Evolutionary conservation across 2,113 vertebrate genomes (phyloP).

Genomic region (Toxotes jaculatrix): DNA sequence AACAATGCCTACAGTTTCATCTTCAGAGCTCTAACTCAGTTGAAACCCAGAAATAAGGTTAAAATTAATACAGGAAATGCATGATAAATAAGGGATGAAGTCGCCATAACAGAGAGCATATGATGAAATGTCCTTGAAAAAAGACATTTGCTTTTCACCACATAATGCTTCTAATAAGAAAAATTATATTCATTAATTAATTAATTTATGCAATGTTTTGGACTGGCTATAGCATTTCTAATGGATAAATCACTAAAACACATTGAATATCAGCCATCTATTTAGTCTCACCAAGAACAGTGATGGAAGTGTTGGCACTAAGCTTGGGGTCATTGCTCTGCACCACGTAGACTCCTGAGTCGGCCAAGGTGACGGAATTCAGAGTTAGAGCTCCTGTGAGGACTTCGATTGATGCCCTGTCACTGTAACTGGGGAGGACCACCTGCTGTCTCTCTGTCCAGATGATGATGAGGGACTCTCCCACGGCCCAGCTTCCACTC

Average conservation of each 20-base stretch:
- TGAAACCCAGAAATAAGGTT: neutral
- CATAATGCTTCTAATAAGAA: neutral
- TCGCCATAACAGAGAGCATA: neutral
- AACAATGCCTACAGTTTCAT: neutral
- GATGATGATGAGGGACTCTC: constrained; percentile 50
- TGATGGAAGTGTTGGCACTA: constrained; percentile 42
- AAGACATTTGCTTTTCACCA: neutral
- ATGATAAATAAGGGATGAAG: neutral
- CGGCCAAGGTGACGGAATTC: constrained; percentile 41
- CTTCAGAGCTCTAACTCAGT: no score
- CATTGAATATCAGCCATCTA: neutral
- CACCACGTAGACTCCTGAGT: constrained; percentile 70
- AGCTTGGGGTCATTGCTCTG: constrained; percentile 44
- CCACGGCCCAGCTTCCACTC: constrained; percentile 62
- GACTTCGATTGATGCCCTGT: constrained; percentile 56
- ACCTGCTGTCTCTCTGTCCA: constrained; percentile 53
- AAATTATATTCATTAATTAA: neutral
- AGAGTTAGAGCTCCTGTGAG: constrained; percentile 64
- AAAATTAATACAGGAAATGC: neutral
- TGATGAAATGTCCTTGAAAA: neutral
- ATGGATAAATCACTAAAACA: neutral
- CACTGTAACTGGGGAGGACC: constrained; percentile 23
- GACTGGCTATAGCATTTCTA: neutral
- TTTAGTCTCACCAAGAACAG: constrained; percentile 61
- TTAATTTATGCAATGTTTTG: neutral